Conservation (phyloP, 2,888 invertebrate genomes). For the Archips crataeganus region DNA sequence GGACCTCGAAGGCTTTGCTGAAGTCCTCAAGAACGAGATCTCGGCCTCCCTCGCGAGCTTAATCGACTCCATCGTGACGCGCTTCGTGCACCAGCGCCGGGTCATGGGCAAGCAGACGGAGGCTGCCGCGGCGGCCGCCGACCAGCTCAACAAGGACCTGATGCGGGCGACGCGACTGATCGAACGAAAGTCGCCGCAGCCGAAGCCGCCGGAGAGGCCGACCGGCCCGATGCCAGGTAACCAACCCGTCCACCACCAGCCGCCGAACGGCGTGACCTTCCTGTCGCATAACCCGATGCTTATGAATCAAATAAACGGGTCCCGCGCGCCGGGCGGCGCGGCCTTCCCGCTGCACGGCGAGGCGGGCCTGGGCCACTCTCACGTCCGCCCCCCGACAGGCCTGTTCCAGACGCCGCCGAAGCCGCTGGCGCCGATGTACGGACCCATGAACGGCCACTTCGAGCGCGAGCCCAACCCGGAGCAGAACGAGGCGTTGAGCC, state of each 20-base stretch:
- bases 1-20: slow-evolving; percentile 95
- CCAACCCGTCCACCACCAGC: slow-evolving; percentile 80
- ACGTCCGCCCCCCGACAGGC: slow-evolving; percentile 87
- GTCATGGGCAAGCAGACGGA: slow-evolving; percentile 91
- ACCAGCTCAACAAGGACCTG: slow-evolving; percentile 94
- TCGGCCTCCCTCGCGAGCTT: slow-evolving; percentile 93
- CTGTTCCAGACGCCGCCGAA: slow-evolving; percentile 95
- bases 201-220: slow-evolving; percentile 89
- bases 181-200: slow-evolving; percentile 92
- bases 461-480: slow-evolving; percentile 91
- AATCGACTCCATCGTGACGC: slow-evolving; percentile 94
- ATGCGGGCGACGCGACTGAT: slow-evolving; percentile 92
- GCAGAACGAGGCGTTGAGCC: slow-evolving; percentile 96
- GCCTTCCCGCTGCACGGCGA: slow-evolving; percentile 90
- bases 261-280: slow-evolving; percentile 79
- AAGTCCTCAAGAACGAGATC: slow-evolving; percentile 95
- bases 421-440: slow-evolving; percentile 88
- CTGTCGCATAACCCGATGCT: slow-evolving; percentile 78
- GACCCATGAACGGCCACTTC: slow-evolving; percentile 87
- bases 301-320: slow-evolving; percentile 85
- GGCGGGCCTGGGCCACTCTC: slow-evolving; percentile 81
- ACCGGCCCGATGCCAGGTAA: slow-evolving; percentile 85
- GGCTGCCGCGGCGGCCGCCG: slow-evolving; percentile 92
- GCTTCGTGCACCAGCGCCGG: slow-evolving; percentile 93
- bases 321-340: slow-evolving; percentile 87